A percentile compares a stretch with the other conserved stretches of the same genome.
These are phyloP conservation scores for Drosophila subpulchrella DNA, from an alignment of 1,140 invertebrate genomes.

Conservation along the genomic window DNA sequence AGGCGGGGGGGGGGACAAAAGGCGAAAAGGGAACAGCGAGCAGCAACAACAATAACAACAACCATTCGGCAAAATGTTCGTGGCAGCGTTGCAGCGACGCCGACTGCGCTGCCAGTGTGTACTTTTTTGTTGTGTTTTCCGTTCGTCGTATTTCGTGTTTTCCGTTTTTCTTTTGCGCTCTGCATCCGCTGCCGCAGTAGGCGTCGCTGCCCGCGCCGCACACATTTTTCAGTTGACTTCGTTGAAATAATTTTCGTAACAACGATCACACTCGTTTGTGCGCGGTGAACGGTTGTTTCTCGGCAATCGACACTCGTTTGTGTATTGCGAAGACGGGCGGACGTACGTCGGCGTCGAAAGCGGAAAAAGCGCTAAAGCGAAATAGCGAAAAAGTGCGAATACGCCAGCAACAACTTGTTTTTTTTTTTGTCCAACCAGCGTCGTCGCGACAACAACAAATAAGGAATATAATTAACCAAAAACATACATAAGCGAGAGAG, in stretches of 20 bases:
- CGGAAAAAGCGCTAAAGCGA: conserved; percentile 49
- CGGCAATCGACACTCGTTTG: conserved; percentile 45
- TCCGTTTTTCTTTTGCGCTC: conserved; percentile 71
- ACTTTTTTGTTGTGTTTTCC: conserved; percentile 55
- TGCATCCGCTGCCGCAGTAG: conserved; percentile 63
- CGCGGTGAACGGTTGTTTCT: no score
- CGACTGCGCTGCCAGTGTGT: conserved; percentile 38
- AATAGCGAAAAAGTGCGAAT: conserved; percentile 31
- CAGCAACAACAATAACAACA: conserved; percentile 49
- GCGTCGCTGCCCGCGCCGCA: conserved; percentile 41
- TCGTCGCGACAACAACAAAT: conserved; percentile 5
- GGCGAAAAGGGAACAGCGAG: conserved; percentile 13
- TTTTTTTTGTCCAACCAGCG: conserved; percentile 14
- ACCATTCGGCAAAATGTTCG: conserved; percentile 72
- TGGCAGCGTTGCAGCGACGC: conserved; percentile 50
- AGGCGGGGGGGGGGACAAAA: background rate
- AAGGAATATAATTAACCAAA: conserved; percentile 6
- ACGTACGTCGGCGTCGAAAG: conserved; percentile 62
- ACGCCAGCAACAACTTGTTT: conserved; percentile 14
- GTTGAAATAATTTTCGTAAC: conserved; percentile 84
- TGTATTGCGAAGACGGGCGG: conserved; percentile 80
- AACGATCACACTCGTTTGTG: conserved; percentile 84
- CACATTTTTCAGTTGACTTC: conserved; percentile 82
- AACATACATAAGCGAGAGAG: background rate
- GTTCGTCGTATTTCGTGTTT: conserved; percentile 45